phyloP scores from a whole-genome alignment of 2,113 vertebrate species.

The Sebastes fasciatus region DNA sequence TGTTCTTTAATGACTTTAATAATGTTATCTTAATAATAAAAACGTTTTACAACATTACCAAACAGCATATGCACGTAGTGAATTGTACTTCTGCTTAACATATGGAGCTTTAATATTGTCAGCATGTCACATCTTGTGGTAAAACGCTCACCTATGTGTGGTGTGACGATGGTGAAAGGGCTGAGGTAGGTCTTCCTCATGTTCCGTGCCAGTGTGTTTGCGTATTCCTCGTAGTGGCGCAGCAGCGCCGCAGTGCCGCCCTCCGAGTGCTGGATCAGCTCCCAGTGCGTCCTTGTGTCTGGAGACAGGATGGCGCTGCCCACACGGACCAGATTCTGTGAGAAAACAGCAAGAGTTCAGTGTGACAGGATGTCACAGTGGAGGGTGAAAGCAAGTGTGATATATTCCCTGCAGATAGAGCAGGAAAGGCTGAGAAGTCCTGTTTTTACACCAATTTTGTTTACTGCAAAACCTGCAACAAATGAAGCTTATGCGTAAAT shows the following conservation, averaged over 20 bases:
- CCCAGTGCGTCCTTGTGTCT: conserved; percentile 91
- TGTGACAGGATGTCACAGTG: conserved; percentile 16
- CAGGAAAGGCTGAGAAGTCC: conserved; percentile 26
- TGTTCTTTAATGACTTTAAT: not conserved
- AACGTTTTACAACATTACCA: not conserved
- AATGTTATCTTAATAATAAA: not conserved
- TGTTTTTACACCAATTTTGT: conserved; percentile 11
- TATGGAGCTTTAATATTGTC: not conserved
- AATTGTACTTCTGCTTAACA: too few relatives aligned
- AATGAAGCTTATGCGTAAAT: too few relatives aligned
- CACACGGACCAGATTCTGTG: conserved; percentile 92
- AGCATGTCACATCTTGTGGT: not conserved
- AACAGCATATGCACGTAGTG: not conserved
- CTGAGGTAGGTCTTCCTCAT: conserved; percentile 98
- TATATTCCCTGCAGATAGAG: conserved; percentile 24
- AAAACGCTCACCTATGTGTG: conserved; percentile 90
- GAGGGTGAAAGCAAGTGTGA: conserved; percentile 38
- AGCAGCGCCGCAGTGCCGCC: conserved; percentile 92
- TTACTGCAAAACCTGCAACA: not conserved
- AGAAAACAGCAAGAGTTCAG: conserved; percentile 40
- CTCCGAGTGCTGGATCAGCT: conserved; percentile 94
- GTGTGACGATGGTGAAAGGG: conserved; percentile 96
- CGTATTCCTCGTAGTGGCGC: conserved; percentile 91
- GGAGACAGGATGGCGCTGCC: conserved; percentile 91
- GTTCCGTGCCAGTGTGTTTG: conserved; percentile 92